A percentile compares a stretch with the other conserved stretches of the same genome.
Conservation (phyloP, 2,888 invertebrate genomes). For the Myopa testacea region DNA sequence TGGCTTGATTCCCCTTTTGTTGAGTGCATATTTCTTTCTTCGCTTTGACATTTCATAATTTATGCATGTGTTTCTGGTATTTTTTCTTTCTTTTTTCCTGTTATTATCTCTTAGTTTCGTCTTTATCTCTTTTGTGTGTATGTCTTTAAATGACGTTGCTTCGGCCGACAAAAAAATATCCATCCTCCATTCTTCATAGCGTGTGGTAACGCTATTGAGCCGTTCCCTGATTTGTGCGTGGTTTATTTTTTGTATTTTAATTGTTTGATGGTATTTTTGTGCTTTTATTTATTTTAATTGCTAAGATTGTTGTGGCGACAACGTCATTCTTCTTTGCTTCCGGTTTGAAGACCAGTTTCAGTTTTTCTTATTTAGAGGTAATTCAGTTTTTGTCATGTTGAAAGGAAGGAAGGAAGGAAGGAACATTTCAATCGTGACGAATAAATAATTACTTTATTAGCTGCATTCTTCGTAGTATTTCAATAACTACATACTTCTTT, state of each 20-base stretch:
- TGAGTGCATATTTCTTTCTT: background rate
- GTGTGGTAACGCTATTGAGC: background rate
- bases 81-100: background rate
- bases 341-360: background rate
- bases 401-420: background rate
- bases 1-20: background rate
- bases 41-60: slow-evolving; percentile 5
- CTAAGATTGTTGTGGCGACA: background rate
- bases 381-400: background rate
- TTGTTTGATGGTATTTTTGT: background rate
- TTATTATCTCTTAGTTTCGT: background rate
- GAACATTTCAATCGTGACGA: slow-evolving; percentile 8
- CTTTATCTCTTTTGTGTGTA: background rate
- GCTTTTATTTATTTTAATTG: background rate
- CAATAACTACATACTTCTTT: too few species aligned
- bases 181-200: background rate
- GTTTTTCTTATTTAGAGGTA: background rate
- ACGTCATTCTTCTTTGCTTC: background rate
- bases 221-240: background rate
- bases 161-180: background rate
- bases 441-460: background rate
- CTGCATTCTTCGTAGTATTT: background rate
- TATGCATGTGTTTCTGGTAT: background rate
- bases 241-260: background rate
- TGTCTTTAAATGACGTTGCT: background rate